These are phyloP conservation scores for Deilephila elpenor DNA, from an alignment of 2,888 invertebrate species.

Conservation along the genomic window DNA sequence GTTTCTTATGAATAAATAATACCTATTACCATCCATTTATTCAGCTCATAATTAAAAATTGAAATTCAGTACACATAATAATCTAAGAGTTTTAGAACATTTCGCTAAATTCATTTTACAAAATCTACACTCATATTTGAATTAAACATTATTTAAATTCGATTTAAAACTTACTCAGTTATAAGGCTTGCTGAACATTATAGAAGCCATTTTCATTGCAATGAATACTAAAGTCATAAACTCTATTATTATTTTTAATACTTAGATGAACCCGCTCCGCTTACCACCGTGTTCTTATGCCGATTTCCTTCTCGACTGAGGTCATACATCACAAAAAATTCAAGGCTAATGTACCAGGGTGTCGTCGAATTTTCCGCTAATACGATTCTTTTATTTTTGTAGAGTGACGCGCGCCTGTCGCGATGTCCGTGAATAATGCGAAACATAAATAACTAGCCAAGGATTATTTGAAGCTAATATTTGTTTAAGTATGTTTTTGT, in stretches of 20 bases:
- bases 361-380: constrained; percentile 38
- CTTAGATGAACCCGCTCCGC: constrained; percentile 18
- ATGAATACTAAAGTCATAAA: no score
- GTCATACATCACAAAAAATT: constrained; percentile 36
- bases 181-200: no score
- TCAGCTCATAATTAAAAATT: no score
- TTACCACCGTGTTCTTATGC: not conserved
- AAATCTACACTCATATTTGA: no score
- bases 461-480: not conserved
- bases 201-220: no score
- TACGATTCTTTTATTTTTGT: constrained; percentile 40
- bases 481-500: not conserved
- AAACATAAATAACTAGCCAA: constrained; percentile 2
- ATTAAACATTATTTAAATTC: no score
- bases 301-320: constrained; percentile 29
- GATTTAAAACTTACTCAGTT: no score
- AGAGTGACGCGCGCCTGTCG: constrained; percentile 31
- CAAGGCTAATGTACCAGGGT: constrained; percentile 41
- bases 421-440: constrained; percentile 18
- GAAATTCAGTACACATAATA: no score
- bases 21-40: no score
- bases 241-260: not conserved
- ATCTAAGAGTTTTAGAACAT: no score
- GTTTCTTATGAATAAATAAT: no score
- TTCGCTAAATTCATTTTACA: no score